Evolutionary conservation across 2,113 vertebrate species (phyloP).

Genomic region (Hemichromis elongatus): DNA sequence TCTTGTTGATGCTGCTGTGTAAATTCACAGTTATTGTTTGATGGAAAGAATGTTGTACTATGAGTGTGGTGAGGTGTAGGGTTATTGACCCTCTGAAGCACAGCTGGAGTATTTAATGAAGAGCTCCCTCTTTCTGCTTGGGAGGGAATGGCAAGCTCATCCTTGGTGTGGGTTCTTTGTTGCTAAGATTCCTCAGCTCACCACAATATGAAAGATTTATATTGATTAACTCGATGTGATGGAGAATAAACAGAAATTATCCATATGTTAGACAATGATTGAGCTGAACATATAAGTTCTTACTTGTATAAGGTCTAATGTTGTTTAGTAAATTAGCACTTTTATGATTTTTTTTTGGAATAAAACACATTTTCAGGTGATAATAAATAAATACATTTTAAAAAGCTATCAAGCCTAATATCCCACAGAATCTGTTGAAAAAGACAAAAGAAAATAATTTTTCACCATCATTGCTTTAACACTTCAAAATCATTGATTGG

Average conservation of each 20-base stretch:
- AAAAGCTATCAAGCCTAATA: neutral
- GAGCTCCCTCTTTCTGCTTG: no score
- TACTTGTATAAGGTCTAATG: neutral
- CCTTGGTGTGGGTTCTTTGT: no score
- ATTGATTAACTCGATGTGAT: neutral
- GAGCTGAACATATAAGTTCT: neutral
- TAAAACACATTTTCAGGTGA: neutral
- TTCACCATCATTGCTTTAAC: neutral
- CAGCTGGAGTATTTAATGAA: no score
- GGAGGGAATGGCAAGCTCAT: no score
- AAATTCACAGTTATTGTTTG: no score
- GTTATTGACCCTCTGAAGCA: no score
- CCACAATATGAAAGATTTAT: conserved; percentile 13
- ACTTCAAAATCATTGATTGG: neutral
- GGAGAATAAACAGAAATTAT: neutral
- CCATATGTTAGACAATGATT: neutral
- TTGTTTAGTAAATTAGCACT: neutral
- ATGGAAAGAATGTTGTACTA: no score
- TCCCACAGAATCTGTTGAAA: neutral
- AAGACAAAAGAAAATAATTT: neutral
- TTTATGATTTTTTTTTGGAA: neutral
- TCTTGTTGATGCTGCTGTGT: no score
- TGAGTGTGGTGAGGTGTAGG: no score
- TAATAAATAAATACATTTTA: neutral
- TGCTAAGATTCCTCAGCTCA: no score